Percentiles rank a stretch among this genome's conserved stretches.
phyloP scores from a whole-genome alignment of 2,888 invertebrate genomes.

The Cheilosia vulpina region DNA sequence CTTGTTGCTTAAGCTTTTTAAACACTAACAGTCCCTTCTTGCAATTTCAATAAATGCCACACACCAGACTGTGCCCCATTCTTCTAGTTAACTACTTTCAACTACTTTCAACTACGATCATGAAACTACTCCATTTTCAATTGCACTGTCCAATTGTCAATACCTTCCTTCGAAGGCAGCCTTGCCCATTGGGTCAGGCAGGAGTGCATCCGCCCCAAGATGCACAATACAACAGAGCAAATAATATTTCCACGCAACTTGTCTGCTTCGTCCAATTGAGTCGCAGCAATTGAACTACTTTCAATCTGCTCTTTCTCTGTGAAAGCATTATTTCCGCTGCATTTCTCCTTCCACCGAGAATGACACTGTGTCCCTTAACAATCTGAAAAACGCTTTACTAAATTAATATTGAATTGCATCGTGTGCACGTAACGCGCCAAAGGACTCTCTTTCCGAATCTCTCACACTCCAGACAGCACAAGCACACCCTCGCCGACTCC shows the following conservation, averaged over 20 bases:
- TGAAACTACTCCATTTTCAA: background rate
- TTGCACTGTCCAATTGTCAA: background rate
- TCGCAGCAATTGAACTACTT: constrained; percentile 4
- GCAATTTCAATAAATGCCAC: no score
- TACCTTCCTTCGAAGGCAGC: background rate
- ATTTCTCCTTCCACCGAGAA: background rate
- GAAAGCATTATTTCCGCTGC: constrained; percentile 6
- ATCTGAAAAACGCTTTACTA: background rate
- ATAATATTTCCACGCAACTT: constrained; percentile 10
- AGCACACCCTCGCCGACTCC: background rate
- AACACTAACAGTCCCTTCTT: no score
- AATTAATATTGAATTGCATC: constrained; percentile 25
- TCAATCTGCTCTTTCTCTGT: constrained; percentile 3
- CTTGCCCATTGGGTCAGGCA: background rate
- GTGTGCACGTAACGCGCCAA: background rate
- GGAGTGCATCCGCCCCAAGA: background rate
- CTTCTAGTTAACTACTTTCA: no score
- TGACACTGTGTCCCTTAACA: background rate
- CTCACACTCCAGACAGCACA: constrained; percentile 19
- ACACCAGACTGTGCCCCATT: no score
- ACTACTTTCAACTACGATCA: no score
- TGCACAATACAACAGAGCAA: background rate
- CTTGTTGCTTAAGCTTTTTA: no score
- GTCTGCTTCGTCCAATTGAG: constrained; percentile 7
- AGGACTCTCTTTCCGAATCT: background rate